Conservation (phyloP, 2,113 vertebrate genomes). For the Rhegmatorhina hoffmannsi region DNA sequence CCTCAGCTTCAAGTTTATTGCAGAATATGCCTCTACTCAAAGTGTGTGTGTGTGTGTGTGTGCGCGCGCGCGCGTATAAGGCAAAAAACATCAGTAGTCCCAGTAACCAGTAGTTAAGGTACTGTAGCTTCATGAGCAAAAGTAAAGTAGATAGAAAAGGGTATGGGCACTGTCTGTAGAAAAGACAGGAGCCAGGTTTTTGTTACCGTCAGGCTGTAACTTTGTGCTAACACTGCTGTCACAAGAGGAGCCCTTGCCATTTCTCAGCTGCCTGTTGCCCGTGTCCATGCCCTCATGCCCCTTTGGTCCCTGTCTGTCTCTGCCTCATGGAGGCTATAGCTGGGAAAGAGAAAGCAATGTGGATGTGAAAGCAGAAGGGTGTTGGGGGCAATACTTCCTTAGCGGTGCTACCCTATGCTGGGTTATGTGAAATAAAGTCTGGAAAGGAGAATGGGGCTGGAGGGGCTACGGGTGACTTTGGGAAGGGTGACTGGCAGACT, state of each 20-base stretch:
- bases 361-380: neutral
- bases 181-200: neutral
- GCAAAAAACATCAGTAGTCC: neutral
- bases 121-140: neutral
- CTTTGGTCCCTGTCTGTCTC: neutral
- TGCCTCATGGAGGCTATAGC: neutral
- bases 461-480: neutral
- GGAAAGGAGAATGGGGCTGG: neutral
- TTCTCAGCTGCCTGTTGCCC: accelerated
- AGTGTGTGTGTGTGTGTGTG: neutral
- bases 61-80: neutral
- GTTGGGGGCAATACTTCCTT: neutral
- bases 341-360: neutral
- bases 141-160: neutral
- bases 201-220: neutral
- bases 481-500: neutral
- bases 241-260: accelerated
- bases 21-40: neutral
- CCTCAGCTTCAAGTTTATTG: neutral
- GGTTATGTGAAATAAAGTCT: neutral
- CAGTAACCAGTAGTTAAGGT: neutral
- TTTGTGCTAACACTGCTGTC: neutral
- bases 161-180: neutral
- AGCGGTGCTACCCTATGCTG: neutral
- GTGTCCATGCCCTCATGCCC: neutral